These are phyloP conservation scores for Ostrea denselamellosa DNA, from an alignment of 1,140 invertebrate genomes.

Conservation along the genomic window DNA sequence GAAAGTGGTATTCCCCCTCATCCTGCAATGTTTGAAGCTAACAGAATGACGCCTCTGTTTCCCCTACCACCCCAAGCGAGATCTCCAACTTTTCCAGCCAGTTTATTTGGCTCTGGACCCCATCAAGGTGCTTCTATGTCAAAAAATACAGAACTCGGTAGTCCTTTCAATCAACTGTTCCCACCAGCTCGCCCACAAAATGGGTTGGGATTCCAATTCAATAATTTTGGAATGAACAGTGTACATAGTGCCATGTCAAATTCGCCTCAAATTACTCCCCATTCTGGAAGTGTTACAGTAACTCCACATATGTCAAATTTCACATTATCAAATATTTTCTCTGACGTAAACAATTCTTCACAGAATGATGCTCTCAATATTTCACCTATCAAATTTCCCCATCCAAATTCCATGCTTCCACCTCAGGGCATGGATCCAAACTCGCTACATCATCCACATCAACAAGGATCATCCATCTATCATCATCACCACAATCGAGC, in stretches of 20 bases:
- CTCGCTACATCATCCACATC: conserved; percentile 75
- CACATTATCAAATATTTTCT: conserved; percentile 77
- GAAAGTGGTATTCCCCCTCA: conserved; percentile 55
- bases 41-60: conserved; percentile 75
- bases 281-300: conserved; percentile 71
- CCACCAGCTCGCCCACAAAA: conserved; percentile 75
- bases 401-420: conserved; percentile 73
- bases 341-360: conserved; percentile 73
- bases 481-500: conserved; percentile 72
- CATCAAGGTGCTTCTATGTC: conserved; percentile 65
- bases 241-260: conserved; percentile 71
- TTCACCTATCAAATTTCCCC: conserved; percentile 79
- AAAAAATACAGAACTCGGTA: conserved; percentile 71
- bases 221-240: conserved; percentile 78
- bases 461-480: conserved; percentile 61
- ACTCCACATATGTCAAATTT: conserved; percentile 78
- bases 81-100: conserved; percentile 73
- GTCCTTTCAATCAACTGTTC: conserved; percentile 76
- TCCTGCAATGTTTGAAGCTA: conserved; percentile 75
- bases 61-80: conserved; percentile 69
- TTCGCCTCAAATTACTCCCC: conserved; percentile 70
- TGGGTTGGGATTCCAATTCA: conserved; percentile 78
- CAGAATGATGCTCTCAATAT: conserved; percentile 74
- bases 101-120: conserved; percentile 70
- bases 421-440: conserved; percentile 75